Base-by-base conservation (phyloP, 1,140 invertebrate species). In the Aphidius gifuensis region DNA sequence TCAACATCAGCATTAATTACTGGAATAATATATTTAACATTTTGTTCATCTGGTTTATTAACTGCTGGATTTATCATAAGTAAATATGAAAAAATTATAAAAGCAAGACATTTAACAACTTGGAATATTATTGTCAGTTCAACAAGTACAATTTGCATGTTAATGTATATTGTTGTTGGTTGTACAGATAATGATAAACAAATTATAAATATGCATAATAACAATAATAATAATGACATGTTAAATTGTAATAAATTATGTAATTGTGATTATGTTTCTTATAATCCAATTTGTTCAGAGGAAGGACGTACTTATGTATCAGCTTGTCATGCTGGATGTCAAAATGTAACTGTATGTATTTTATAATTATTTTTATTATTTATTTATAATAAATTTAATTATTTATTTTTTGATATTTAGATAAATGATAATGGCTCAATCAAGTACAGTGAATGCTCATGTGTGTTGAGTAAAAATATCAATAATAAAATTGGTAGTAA, bases 71-170 rank as follows among this genome's bases (percentile, higher is more conserved):
- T 87, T 8, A 65, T 90, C 2, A 89, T 92, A 16, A 86, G 87
- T 0, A 85, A 84, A 62, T 89, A 85, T 65, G 87, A 88, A 71
- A 32, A 32, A 32, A 3, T 32, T 32, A 89, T 89, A 0, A 82
- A 83, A 58, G 88, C 90, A 0, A 78, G 88, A 39, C 85, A 84
- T 59, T 77, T 92, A 64, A 88, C 89, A 5, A 85, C 80, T 0
- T 92, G 89, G 88, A 91, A 91, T 72, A 85, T 91, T 3, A 79
- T 89, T 55, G 83, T 88, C 6, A 89, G 88, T 42, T 76, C 85
- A 1, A 75, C 89, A 51, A 86, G 86, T 8, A 82, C 89, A 2
- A 65, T 84, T 39, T 87, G 86, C 4, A 85, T 90, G 64, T 76
- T 89, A 23, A 80, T 83, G 1, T 90, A 88, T 63, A 85, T 87